These are phyloP conservation scores for Paracyclopina nana DNA, from an alignment of 1,140 invertebrate genomes.

Conservation along the genomic window DNA sequence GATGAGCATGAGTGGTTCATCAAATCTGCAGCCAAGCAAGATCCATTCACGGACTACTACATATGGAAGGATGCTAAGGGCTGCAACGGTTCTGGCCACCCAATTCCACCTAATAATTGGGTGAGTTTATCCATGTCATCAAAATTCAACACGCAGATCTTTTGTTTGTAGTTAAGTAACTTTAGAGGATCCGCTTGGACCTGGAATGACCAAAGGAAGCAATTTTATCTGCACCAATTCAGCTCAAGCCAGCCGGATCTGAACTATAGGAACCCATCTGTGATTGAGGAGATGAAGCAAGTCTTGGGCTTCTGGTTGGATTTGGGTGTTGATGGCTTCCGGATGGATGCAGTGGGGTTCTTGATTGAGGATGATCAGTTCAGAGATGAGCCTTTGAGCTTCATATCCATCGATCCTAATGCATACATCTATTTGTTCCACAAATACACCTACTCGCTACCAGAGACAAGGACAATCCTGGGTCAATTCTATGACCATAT, in stretches of 20 bases:
- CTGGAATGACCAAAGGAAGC: constrained; percentile 37
- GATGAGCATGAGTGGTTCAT: constrained; percentile 55
- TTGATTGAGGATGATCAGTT: background rate
- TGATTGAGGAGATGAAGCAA: constrained; percentile 44
- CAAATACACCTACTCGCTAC: background rate
- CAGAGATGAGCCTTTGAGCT: background rate
- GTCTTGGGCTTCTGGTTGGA: constrained; percentile 50
- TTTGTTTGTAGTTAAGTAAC: constrained; percentile 35
- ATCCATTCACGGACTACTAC: constrained; percentile 49
- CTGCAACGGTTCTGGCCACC: constrained; percentile 20
- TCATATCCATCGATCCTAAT: background rate
- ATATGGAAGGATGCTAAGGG: constrained; percentile 38
- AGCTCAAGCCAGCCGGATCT: constrained; percentile 46
- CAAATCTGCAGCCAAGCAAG: constrained; percentile 37
- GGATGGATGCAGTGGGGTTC: constrained; percentile 37
- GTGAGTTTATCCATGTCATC: too few relatives aligned
- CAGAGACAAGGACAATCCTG: background rate
- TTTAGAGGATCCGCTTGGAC: constrained; percentile 49
- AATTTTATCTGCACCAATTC: constrained; percentile 54
- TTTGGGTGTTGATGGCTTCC: constrained; percentile 52
- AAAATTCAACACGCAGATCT: too few relatives aligned
- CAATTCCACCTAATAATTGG: constrained; percentile 52
- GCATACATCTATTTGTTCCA: background rate
- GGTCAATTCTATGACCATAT: too few relatives aligned
- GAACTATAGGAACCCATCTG: constrained; percentile 40